Conservation (phyloP, 2,888 invertebrate genomes). For the Rotaria magnacalcarata region DNA sequence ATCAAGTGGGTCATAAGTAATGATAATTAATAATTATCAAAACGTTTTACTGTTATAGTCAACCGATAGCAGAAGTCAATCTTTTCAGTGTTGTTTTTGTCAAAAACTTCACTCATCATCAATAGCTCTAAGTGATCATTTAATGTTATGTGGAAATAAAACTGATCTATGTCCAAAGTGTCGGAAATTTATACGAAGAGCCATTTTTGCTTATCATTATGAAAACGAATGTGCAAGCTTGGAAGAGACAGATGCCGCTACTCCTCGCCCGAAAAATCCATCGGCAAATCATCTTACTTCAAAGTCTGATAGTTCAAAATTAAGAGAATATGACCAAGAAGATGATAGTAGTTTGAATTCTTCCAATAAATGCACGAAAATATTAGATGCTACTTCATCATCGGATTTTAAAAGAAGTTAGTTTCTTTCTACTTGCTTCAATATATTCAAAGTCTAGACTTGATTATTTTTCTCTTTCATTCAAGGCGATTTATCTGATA, state of each 20-base stretch:
- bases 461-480: no score
- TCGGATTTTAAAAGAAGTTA: no score
- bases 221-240: neutral
- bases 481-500: neutral
- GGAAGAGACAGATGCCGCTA: neutral
- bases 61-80: neutral
- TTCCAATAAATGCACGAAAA: neutral
- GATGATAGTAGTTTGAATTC: neutral
- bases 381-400: no score
- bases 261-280: neutral
- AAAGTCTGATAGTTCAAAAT: neutral
- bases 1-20: no score
- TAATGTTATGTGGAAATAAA: neutral
- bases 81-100: neutral
- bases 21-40: no score
- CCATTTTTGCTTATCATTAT: conserved; percentile 14
- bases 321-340: neutral
- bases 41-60: neutral
- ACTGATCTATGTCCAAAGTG: neutral
- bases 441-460: no score
- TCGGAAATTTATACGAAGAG: neutral
- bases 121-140: neutral
- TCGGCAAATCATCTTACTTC: neutral
- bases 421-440: no score
- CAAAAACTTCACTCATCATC: neutral